Conservation (phyloP, 2,113 vertebrate species). For the Stercorarius parasiticus region DNA sequence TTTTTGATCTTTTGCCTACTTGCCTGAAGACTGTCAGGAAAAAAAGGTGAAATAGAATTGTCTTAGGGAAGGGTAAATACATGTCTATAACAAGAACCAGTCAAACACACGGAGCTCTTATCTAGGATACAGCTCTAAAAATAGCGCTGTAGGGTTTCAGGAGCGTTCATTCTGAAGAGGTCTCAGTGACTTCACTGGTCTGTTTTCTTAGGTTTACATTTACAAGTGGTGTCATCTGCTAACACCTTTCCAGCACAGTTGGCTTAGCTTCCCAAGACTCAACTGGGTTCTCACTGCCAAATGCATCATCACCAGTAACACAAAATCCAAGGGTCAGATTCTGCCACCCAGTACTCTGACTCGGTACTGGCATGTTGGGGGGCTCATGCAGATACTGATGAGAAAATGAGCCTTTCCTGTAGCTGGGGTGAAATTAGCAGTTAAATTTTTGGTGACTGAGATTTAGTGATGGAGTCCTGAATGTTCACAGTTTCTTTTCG, state of each 20-base stretch:
- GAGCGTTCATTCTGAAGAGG: background rate
- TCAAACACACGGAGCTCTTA: background rate
- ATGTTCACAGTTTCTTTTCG: background rate
- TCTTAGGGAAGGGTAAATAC: background rate
- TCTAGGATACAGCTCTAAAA: background rate
- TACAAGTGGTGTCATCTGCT: background rate
- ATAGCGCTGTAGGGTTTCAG: background rate
- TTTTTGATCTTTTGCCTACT: slow-evolving; percentile 11
- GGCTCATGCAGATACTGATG: accelerated
- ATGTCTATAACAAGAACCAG: background rate
- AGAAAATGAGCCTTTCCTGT: background rate
- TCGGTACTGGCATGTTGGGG: background rate
- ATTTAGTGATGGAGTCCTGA: background rate
- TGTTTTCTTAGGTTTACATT: background rate
- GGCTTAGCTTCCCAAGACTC: background rate
- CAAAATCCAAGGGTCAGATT: background rate
- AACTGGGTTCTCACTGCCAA: background rate
- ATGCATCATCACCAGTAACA: background rate
- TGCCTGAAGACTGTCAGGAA: slow-evolving; percentile 12
- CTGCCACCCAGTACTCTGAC: background rate
- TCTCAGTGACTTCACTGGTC: slow-evolving; percentile 20
- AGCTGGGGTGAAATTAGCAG: background rate
- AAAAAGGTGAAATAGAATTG: background rate
- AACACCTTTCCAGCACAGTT: background rate
- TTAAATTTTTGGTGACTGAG: background rate